Evolutionary conservation across 2,113 vertebrate genomes (phyloP).

Genomic region (Notothenia rossii): DNA sequence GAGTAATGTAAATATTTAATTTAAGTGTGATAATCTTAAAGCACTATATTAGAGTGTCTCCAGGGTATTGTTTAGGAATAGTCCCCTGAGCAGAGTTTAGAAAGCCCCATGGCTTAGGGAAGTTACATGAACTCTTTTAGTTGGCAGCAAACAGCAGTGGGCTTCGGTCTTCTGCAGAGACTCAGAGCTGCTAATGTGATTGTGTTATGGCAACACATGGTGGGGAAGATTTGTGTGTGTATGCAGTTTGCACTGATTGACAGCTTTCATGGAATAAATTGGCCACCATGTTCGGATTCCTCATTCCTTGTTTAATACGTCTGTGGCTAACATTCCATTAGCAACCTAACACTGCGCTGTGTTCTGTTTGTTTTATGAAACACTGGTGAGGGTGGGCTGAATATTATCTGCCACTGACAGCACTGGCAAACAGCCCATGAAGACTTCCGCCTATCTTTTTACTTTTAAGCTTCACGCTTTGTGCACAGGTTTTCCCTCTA

Average conservation of each 20-base stretch:
- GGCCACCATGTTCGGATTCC: constrained; percentile 5
- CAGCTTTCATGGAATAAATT: constrained; percentile 36
- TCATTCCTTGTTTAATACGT: constrained; percentile 24
- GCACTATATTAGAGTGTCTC: not conserved
- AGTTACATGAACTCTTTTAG: constrained; percentile 1
- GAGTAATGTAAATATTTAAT: not conserved
- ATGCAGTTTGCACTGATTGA: not conserved
- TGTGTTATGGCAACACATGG: not conserved
- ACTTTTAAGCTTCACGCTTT: not conserved
- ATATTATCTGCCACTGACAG: constrained; percentile 15
- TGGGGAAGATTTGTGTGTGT: not conserved
- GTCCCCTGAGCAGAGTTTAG: not conserved
- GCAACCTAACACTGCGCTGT: constrained; percentile 19
- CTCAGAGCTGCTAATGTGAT: constrained; percentile 19
- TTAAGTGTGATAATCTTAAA: not conserved
- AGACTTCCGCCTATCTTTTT: not conserved
- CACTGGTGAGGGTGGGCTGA: constrained; percentile 1
- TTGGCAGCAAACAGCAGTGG: not conserved
- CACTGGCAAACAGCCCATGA: not conserved
- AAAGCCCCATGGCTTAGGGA: not conserved
- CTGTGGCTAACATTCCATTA: constrained; percentile 31
- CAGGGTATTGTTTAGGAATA: too few species aligned
- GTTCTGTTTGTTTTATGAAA: constrained; percentile 10
- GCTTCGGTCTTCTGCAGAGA: not conserved
- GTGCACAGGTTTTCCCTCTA: not conserved